Evolutionary conservation across 1,140 invertebrate species (phyloP), one percentile per base, ranked within the genome.

Genomic region (Manduca sexta): DNA sequence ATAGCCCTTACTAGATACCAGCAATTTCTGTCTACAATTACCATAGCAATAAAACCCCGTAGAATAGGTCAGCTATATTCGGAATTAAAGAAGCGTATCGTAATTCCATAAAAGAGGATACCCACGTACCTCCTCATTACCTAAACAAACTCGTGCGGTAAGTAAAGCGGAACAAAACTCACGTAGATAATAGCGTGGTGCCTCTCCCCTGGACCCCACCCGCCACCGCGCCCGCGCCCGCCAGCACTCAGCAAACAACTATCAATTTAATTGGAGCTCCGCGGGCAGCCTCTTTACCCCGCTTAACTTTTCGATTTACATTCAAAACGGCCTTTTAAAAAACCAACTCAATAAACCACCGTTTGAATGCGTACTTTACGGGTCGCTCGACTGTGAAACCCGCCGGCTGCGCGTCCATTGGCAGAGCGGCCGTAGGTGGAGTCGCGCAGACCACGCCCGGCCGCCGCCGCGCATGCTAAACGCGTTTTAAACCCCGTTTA

Each of bases 251-350:
- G 64, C 49, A 53, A 63, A 65, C 66, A 72, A 75, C 77, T 84
- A 84, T 81, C 74, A 85, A 78, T 82, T 77, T 83, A 85, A 85
- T 85, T 85, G 79, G 81, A 66, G 66, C 56, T 72, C 74, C 63
- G 60, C 67, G 64, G 74, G 69, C 68, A 69, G 68, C 70, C 77
- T 79, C 80, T 84, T 81, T 79, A 77, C 78, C 69, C 60, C 76
- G 74, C 74, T 75, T 82, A 84, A 83, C 81, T 83, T 84, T 84
- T 78, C 79, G 79, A 84, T 84, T 84, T 84, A 84, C 77, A 84
- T 80, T 81, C 79, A 81, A 83, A 84, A 80, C 76, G 81, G 75
- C 73, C 72, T 83, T 83, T 83, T 81, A 79, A 84, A 84, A 84
- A 82, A 58, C 66, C 72, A 80, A 84, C 78, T 81, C 81, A 75